Conservation (phyloP, 2,797 vertebrate species). For the Acipenser transmontanus region DNA sequence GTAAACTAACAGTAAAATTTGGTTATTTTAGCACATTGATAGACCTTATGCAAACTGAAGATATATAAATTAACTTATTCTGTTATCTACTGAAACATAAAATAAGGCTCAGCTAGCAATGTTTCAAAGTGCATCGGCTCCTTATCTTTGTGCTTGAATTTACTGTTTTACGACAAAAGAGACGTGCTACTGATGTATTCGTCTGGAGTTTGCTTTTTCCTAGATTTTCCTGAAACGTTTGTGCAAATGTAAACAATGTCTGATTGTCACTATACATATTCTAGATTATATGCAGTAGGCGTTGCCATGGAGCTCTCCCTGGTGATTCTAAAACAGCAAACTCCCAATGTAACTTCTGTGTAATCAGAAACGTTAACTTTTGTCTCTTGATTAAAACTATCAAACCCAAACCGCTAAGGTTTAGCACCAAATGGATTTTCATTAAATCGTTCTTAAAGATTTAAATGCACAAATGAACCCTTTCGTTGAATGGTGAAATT, state of each 20-base stretch:
- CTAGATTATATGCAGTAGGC: conserved; percentile 30
- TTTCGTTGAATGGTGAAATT: background rate
- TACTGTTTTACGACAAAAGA: conserved; percentile 5
- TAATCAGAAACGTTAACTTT: conserved; percentile 5
- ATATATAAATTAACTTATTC: background rate
- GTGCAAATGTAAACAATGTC: conserved; percentile 76
- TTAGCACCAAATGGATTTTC: background rate
- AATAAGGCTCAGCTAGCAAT: too few species aligned
- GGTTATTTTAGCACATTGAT: conserved; percentile 2
- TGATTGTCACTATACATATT: conserved; percentile 60
- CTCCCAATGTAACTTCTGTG: conserved; percentile 21
- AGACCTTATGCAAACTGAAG: background rate
- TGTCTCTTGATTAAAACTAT: background rate
- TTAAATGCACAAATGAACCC: background rate
- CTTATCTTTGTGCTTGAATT: conserved; percentile 9
- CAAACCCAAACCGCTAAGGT: too few species aligned
- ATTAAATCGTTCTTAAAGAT: background rate
- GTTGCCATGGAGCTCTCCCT: conserved; percentile 15
- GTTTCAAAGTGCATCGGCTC: background rate
- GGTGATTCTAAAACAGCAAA: too few species aligned
- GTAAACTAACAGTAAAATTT: background rate
- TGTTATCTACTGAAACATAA: too few species aligned
- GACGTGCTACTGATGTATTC: conserved; percentile 44
- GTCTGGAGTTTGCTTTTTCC: conserved; percentile 66
- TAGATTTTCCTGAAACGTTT: conserved; percentile 54